A percentile compares a stretch with the other conserved stretches of the same genome.
Conservation (phyloP, 2,888 invertebrate species). For the Eupithecia subumbrata region DNA sequence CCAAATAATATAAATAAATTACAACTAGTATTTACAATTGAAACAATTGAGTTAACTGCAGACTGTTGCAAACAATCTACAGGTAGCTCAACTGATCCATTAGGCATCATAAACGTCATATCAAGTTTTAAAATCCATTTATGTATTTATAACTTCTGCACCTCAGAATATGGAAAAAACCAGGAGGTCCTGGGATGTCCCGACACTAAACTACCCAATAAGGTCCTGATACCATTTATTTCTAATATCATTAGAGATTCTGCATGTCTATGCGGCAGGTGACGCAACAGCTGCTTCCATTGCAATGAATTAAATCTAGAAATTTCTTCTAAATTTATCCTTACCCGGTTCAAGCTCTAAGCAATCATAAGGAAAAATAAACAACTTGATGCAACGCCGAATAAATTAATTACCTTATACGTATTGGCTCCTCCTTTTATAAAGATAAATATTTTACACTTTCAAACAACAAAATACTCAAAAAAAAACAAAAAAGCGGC, state of each 20-base stretch:
- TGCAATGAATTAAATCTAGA: constrained; percentile 70
- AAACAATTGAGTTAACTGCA: no score
- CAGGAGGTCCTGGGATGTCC: constrained; percentile 5
- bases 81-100: no score
- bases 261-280: constrained; percentile 65
- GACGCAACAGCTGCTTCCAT: constrained; percentile 66
- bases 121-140: not conserved
- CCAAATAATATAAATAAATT: no score
- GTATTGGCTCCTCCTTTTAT: not conserved
- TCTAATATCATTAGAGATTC: constrained; percentile 53
- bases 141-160: not conserved
- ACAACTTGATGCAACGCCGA: not conserved
- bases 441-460: not conserved
- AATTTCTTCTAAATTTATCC: constrained; percentile 39
- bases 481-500: not conserved
- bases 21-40: no score
- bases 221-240: constrained; percentile 32
- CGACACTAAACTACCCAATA: not conserved
- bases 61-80: no score
- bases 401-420: not conserved
- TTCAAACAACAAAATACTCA: not conserved
- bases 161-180: constrained; percentile 3
- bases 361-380: not conserved
- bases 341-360: constrained; percentile 17
- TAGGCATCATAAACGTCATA: not conserved